Evolutionary conservation across 2,888 invertebrate species (phyloP), one percentile per base, ranked within the genome.

Genomic region (Campaea margaritaria): DNA sequence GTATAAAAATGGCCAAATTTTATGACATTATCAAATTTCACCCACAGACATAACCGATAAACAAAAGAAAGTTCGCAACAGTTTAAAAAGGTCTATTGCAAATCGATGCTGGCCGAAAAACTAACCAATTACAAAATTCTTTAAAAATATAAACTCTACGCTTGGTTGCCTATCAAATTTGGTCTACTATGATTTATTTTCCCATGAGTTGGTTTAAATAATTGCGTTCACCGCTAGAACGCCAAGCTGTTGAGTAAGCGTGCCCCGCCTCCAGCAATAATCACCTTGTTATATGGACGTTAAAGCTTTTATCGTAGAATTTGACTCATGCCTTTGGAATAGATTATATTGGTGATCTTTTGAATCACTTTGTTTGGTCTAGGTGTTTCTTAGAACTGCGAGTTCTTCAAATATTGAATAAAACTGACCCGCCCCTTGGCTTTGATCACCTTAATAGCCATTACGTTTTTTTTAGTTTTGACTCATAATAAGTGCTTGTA

Each of bases 241-340:
- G 27, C 27, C 50, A 76, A 82, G 82, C 72, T 73, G 81, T 83
- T 85, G 85, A 82, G 78, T 81, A 74, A 76, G 72, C 70, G 74
- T 62, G 78, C 75, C 79, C 79, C 85, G 82, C 85, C 87, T 78
- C 74, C 73, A 72, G 76, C 84, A 78, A 81, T 87, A 85, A 88
- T 86, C 83, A 79, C 81, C 82, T 86, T 79, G 82, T 86, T 87
- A 83, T 69, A 67, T 63, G 54, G 58, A 65, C 62, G 60, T 66
- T 76, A 78, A 63, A 52, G 70, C 48, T 61, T 44, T 43, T 64
- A 64, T 52, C 27, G 57, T 2, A 28, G 45, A 53, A 44, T 16
- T 61, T 51, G 58, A 58, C 34, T 57, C 47, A 46, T 57, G 2
- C 10, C 34, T 38, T 48, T 10, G 53, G 46, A 52, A 47, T 46